These are phyloP conservation scores for Odontesthes bonariensis DNA, from an alignment of 2,113 vertebrate species.

Conservation along the genomic window DNA sequence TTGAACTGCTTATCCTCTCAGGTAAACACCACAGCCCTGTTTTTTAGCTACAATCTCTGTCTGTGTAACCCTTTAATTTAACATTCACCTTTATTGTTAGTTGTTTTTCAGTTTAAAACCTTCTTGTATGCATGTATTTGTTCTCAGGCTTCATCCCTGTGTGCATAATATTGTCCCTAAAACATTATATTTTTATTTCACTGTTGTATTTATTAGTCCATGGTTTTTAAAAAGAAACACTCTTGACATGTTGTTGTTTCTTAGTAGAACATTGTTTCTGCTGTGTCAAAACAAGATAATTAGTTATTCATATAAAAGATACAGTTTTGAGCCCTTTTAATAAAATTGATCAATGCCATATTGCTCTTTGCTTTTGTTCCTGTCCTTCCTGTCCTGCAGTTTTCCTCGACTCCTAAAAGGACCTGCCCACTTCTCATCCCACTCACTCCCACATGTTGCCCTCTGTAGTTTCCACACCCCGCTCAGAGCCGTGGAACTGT, in stretches of 20 bases:
- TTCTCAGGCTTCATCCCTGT: neutral
- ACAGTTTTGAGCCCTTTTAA: neutral
- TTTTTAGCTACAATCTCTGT: neutral
- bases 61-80: too few species aligned
- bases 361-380: neutral
- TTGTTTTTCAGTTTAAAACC: neutral
- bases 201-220: too few species aligned
- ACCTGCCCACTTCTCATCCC: neutral
- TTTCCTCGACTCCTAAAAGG: slow-evolving; percentile 4
- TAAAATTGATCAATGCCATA: neutral
- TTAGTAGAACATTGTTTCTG: too few species aligned
- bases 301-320: slow-evolving; percentile 7
- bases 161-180: too few species aligned
- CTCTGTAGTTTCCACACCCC: neutral
- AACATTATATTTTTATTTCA: too few species aligned
- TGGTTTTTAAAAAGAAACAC: too few species aligned
- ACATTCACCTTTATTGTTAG: neutral
- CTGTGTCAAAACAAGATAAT: neutral
- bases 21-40: slow-evolving; percentile 80
- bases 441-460: neutral
- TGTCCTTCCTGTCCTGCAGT: neutral
- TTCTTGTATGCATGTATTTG: neutral
- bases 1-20: slow-evolving; percentile 98
- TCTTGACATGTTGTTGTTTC: too few species aligned
- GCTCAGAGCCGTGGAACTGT: slow-evolving; percentile 16